Evolutionary conservation across 2,888 invertebrate species (phyloP).

Genomic region (Timandra comae): DNA sequence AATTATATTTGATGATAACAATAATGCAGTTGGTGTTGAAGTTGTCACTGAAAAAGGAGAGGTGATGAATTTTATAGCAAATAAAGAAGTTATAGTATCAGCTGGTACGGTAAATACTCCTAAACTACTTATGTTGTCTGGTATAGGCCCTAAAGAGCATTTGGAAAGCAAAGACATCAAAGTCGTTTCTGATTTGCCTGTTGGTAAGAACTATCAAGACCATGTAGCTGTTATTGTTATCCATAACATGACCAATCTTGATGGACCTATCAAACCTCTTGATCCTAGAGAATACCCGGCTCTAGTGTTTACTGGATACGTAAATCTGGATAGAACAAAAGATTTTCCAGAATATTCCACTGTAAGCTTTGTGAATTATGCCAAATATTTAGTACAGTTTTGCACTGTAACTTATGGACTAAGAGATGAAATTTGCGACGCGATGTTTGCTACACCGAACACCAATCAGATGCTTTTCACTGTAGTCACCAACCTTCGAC

Average conservation of each 20-base stretch:
- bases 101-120: conserved; percentile 39
- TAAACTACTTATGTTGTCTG: conserved; percentile 39
- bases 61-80: conserved; percentile 23
- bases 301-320: conserved; percentile 17
- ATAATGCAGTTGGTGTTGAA: conserved; percentile 32
- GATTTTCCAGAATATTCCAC: conserved; percentile 29
- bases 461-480: conserved; percentile 16
- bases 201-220: conserved; percentile 37
- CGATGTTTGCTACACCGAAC: conserved; percentile 11
- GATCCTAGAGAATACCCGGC: conserved; percentile 47
- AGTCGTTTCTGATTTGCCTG: conserved; percentile 32
- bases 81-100: conserved; percentile 37
- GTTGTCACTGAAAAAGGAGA: conserved; percentile 15
- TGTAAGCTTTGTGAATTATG: conserved; percentile 16
- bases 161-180: conserved; percentile 26
- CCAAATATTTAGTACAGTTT: conserved; percentile 27
- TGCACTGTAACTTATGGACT: conserved; percentile 15
- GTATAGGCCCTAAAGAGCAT: conserved; percentile 37
- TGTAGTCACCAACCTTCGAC: conserved; percentile 22
- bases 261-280: neutral
- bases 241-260: conserved; percentile 19
- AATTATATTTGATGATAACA: conserved; percentile 32
- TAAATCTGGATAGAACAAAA: conserved; percentile 25
- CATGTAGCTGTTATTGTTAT: conserved; percentile 20
- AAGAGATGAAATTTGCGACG: conserved; percentile 14